These are phyloP conservation scores for Sebastes miniatus DNA, from an alignment of 2,797 vertebrate species.

Conservation along the genomic window DNA sequence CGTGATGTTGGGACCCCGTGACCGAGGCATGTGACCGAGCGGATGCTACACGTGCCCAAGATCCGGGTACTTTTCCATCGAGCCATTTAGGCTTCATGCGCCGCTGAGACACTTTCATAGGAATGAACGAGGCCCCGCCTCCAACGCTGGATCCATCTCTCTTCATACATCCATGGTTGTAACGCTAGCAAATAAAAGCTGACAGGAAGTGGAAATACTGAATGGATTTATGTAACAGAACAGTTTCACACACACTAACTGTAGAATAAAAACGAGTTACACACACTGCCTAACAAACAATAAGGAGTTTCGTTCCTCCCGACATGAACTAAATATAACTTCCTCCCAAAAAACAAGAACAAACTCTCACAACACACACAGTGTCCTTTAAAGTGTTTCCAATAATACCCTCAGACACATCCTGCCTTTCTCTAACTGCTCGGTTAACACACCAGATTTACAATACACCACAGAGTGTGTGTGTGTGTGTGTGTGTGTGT, in stretches of 20 bases:
- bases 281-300: conserved; percentile 1
- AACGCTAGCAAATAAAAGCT: not conserved
- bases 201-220: not conserved
- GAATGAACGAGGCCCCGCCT: no score
- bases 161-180: no score
- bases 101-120: no score
- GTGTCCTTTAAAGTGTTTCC: conserved; percentile 34
- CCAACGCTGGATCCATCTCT: no score
- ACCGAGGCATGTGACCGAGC: no score
- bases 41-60: no score
- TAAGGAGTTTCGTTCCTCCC: not conserved
- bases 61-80: no score
- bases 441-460: conserved; percentile 25
- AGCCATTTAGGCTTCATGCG: no score
- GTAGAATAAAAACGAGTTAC: not conserved
- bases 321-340: conserved; percentile 31
- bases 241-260: not conserved
- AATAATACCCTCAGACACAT: conserved; percentile 48
- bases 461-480: conserved; percentile 23
- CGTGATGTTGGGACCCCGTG: no score
- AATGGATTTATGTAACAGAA: not conserved
- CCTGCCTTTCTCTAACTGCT: conserved; percentile 55
- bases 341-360: not conserved
- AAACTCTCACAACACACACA: not conserved
- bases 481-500: conserved; percentile 6